A percentile compares a stretch with the other conserved stretches of the same genome.
Conservation (phyloP, 2,888 invertebrate genomes). For the Leptinotarsa juncta region DNA sequence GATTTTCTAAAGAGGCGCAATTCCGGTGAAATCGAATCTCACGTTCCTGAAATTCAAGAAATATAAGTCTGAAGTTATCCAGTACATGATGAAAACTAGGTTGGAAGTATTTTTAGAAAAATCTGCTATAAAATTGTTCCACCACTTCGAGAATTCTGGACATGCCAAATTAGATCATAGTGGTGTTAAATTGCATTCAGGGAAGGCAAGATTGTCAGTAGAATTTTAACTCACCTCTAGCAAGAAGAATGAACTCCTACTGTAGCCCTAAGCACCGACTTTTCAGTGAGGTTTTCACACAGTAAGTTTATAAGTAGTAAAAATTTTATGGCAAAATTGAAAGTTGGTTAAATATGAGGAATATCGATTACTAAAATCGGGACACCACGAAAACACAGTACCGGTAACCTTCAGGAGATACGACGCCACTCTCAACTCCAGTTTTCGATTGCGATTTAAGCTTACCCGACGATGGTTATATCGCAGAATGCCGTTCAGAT, state of each 20-base stretch:
- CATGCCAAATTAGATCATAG: neutral
- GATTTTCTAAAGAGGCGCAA: neutral
- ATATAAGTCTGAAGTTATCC: neutral
- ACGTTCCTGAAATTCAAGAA: neutral
- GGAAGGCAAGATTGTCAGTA: neutral
- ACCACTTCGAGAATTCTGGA: neutral
- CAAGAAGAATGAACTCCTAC: slow-evolving; percentile 1
- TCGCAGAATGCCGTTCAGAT: too few species aligned
- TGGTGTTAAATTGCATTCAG: neutral
- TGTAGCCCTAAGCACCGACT: neutral
- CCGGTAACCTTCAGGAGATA: neutral
- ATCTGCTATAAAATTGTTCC: neutral
- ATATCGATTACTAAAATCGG: slow-evolving; percentile 11
- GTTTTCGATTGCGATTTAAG: neutral
- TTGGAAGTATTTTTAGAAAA: neutral
- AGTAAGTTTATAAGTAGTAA: neutral
- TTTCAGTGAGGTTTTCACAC: neutral
- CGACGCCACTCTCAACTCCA: neutral
- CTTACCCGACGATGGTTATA: too few species aligned
- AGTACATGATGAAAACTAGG: neutral
- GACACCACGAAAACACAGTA: neutral
- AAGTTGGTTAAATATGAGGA: neutral
- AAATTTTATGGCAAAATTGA: neutral
- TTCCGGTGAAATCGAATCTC: slow-evolving; percentile 8
- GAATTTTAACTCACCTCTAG: slow-evolving; percentile 2